Evolutionary conservation across 2,888 invertebrate species (phyloP), one percentile per base, ranked within the genome.

Genomic region (Tenthredo notha): DNA sequence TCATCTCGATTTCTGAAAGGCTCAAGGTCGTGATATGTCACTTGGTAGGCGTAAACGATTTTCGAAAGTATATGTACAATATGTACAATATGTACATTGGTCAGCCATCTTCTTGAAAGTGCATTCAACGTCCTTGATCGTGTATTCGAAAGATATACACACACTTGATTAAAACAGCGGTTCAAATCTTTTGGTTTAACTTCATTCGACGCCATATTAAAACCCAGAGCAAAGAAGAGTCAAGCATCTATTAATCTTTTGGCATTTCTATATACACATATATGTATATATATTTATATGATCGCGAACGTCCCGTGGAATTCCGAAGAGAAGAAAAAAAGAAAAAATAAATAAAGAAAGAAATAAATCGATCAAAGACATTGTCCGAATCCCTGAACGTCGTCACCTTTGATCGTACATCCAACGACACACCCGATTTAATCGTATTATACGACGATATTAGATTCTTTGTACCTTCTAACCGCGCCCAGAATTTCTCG

Each of bases 71-170:
- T 15, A 86, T 3, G 18, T 54, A 54, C 87, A 86, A 88, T n/a
- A 86, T 2, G 37, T 54, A 54, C 87, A 86, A n/a, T n/a, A n/a
- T n/a, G n/a, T 84, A 85, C 85, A 83, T 78, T 70, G 87, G 87
- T 87, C 90, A 89, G 61, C 43, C 12, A 65, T 82, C 87, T 89
- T 90, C 89, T 91, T 91, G 92, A 92, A 92, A 92, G 92, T 90
- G 89, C 90, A 91, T 54, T 29, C 21, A 61, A 61, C 61, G 54
- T 50, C 77, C 77, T 77, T 54, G 25, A 54, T 77, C 43, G n/a
- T 40, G 33, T 40, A 9, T 6, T 29, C 74, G 10, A 43, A 37
- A 25, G 25, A 43, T 18, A 29, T 18, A 12, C 21, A 43, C 25
- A 12, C 21, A 43, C 25, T 12, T 21, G 43, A 74, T 43, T 21